A percentile compares a stretch with the other conserved stretches of the same genome.
phyloP scores from a whole-genome alignment of 2,888 invertebrate genomes.

The Netelia inedita region DNA sequence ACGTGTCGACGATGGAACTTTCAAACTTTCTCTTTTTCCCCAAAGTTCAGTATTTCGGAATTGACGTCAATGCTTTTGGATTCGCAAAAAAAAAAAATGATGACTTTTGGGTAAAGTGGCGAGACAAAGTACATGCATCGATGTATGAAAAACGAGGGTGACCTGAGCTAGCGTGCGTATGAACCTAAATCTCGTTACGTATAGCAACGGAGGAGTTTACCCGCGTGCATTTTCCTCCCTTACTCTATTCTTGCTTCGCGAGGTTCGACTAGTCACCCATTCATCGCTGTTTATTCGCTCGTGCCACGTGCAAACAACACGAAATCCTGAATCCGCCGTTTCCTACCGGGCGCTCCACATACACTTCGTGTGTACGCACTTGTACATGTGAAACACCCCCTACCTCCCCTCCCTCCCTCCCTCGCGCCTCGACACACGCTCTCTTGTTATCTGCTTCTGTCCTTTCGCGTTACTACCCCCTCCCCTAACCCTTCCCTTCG shows the following conservation, averaged over 20 bases:
- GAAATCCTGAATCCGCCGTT: conserved; percentile 66
- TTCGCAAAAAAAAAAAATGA: not conserved
- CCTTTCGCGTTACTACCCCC: conserved; percentile 23
- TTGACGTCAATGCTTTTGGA: not conserved
- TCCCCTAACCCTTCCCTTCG: not conserved
- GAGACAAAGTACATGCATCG: too few relatives aligned
- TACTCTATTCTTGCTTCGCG: not conserved
- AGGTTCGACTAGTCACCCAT: conserved; percentile 74
- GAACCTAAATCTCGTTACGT: conserved; percentile 58
- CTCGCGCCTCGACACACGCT: not conserved
- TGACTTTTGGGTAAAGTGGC: too few relatives aligned
- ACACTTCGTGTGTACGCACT: conserved; percentile 32
- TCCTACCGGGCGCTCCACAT: conserved; percentile 35
- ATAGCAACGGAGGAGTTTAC: not conserved
- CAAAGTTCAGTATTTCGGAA: not conserved
- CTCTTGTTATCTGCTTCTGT: conserved; percentile 52
- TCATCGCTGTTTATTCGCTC: conserved; percentile 77
- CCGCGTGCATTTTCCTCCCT: conserved; percentile 26
- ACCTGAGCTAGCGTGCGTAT: not conserved
- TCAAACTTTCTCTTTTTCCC: not conserved
- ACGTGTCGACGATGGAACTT: not conserved
- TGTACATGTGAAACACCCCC: not conserved
- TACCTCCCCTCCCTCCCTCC: not conserved
- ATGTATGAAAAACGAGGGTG: not conserved
- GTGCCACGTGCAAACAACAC: conserved; percentile 61